Evolutionary conservation across 2,888 invertebrate genomes (phyloP), one percentile per base, ranked within the genome.

Genomic region (Lasioglossum lativentre): DNA sequence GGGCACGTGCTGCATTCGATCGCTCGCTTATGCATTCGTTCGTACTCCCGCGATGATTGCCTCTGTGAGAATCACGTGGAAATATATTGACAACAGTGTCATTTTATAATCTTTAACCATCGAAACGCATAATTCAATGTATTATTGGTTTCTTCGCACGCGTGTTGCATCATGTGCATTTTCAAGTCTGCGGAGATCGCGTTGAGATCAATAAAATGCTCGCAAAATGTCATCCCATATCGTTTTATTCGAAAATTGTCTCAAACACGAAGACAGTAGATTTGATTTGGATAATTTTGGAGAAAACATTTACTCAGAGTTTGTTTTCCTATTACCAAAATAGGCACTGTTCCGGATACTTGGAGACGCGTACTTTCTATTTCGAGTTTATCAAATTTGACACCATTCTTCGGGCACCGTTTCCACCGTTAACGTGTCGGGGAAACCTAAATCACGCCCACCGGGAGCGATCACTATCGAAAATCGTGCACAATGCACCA

Each of bases 21-120:
- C 47, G 52, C 23, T 52, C 47, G 47, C 8, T 3, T 34, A 34
- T 34, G 23, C 19, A 52, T 23, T 19, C 47, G 6, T 23, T 23
- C 8, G 23, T 23, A 10, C 52, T 23, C 8, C 8, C 2, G 52
- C 8, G 10, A 10, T 23, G 23, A 52, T 47, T 47, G 47, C 47
- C 47, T 1, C 4, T 5, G 19, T 0, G 10, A n/a, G 3, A 3
- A 10, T 52, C n/a, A 0, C 2, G n/a, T 10, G 1, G 52, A 3
- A 10, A n/a, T 10, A 10, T 52, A 52, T 10, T 52, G 10, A 23
- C 10, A n/a, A 52, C 6, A 23, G 8, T 3, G 42, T 1, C 42
- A 12, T 42, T 42, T 10, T 42, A 42, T 1, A 40, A 40, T 40
- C 10, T 8, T 6, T 47, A 47, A 2, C 47, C 16, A 19, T 6